A percentile compares a stretch with the other conserved stretches of the same genome.
phyloP scores from a whole-genome alignment of 2,888 invertebrate species.

The Cynaeus angustus region DNA sequence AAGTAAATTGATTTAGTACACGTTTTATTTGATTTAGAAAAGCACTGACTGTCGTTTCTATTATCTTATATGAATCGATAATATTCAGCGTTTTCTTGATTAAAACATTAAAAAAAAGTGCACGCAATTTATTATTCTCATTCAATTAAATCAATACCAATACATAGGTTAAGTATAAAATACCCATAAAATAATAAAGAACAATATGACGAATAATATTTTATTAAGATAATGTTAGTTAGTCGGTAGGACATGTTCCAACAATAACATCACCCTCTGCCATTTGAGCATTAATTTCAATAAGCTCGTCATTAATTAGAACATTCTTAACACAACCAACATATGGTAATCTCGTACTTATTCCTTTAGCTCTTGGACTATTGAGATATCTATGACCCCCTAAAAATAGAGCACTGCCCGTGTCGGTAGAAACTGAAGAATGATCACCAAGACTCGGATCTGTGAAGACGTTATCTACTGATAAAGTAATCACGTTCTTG shows the following conservation, averaged over 20 bases:
- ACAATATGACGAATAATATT: conserved; percentile 6
- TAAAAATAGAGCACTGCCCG: conserved; percentile 89
- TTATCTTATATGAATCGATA: neutral
- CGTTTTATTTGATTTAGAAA: too few relatives aligned
- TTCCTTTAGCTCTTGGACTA: conserved; percentile 74
- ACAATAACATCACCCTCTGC: conserved; percentile 84
- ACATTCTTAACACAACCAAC: conserved; percentile 88
- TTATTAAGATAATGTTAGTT: conserved; percentile 34
- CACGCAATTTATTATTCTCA: conserved; percentile 1
- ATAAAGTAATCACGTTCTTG: conserved; percentile 91
- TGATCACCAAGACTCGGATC: conserved; percentile 80
- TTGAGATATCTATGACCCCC: conserved; percentile 85
- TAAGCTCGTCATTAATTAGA: conserved; percentile 74
- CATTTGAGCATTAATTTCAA: conserved; percentile 74
- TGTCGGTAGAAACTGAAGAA: conserved; percentile 81
- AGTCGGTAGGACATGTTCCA: conserved; percentile 87
- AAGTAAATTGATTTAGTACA: too few relatives aligned
- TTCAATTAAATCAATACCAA: too few relatives aligned
- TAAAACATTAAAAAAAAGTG: conserved; percentile 5
- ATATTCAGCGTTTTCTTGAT: neutral
- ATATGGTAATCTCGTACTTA: conserved; percentile 81
- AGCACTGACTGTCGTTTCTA: neutral
- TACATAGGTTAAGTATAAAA: neutral
- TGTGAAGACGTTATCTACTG: conserved; percentile 87
- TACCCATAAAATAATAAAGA: neutral